Percentiles rank a stretch among this genome's conserved stretches.
Evolutionary conservation across 1,140 invertebrate genomes (phyloP).

Genomic region (Brachionus asplanchnoidis): DNA sequence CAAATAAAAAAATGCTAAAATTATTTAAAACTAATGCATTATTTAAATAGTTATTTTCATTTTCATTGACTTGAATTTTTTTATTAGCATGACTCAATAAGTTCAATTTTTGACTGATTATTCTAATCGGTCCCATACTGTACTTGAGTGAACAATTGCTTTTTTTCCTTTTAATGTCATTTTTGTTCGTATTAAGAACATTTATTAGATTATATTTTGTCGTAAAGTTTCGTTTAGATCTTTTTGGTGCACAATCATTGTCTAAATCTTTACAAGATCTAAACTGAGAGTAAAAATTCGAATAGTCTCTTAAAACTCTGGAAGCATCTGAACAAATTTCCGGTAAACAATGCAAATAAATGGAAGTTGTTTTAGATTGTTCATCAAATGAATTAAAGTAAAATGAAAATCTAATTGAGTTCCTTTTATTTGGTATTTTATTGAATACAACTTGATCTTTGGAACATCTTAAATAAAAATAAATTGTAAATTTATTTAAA

Average conservation of each 20-base stretch:
- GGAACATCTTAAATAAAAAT: neutral
- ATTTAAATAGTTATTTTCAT: neutral
- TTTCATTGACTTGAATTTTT: neutral
- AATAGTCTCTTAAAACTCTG: neutral
- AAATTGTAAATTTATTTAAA: neutral
- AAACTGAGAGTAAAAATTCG: neutral
- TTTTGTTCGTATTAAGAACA: neutral
- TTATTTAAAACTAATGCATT: neutral
- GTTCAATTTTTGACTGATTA: neutral
- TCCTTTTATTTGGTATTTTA: neutral
- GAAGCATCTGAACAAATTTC: neutral
- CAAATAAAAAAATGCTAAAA: neutral
- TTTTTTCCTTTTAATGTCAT: neutral
- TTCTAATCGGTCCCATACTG: neutral
- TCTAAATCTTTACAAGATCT: neutral
- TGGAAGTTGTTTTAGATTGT: neutral
- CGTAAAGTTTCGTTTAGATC: neutral
- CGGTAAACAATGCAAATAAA: neutral
- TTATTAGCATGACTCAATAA: neutral
- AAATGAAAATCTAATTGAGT: neutral
- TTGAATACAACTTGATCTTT: neutral
- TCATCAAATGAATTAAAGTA: neutral
- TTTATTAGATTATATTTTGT: neutral
- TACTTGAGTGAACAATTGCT: neutral
- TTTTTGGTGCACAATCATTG: neutral